Evolutionary conservation across 2,797 vertebrate genomes (phyloP), one percentile per base, ranked within the genome.

Genomic region (Astyanax mexicanus): DNA sequence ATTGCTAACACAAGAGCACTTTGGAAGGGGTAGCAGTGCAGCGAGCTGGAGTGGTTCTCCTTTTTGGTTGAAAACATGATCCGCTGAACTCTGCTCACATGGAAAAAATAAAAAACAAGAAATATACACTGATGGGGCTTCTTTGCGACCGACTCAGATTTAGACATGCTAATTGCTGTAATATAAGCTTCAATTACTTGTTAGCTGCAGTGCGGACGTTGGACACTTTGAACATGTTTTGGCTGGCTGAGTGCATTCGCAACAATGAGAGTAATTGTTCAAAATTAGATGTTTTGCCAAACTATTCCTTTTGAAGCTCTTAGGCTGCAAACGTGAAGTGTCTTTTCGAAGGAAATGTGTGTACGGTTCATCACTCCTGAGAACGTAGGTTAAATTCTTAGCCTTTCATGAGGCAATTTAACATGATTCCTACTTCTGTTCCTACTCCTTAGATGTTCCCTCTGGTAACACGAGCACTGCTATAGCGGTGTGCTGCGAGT

Each of bases 401-500:
- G 23, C 21, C 57, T 51, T n/a, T 42, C 13, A 37, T 45, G 27
- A 19, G 40, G 13, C n/a, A 7, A 52, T 62, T 69, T 42, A 62
- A 32, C 15, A 21, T 23, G 51, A 54, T 19, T 7, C 37, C 35
- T 51, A 70, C 12, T 37, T 35, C n/a, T 69, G n/a, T n/a, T n/a
- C n/a, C n/a, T n/a, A n/a, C n/a, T 6, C 29, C 19, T 58, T 27
- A 49, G 42, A 62, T 3, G 25, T 25, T 51, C 10, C 15, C 4
- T 55, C 76, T 65, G 79, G 69, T 54, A 62, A 35, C 27, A 23
- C 17, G n/a, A n/a, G n/a, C n/a, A n/a, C n/a, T n/a, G n/a, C n/a
- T n/a, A n/a, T n/a, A n/a, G n/a, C n/a, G n/a, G n/a, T n/a, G n/a
- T 72, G 21, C 37, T 72, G 38, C 58, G 29, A 80, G 69, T 37